Evolutionary conservation across 2,113 vertebrate genomes (phyloP).

Genomic region (Rhynchopsitta pachyrhyncha): DNA sequence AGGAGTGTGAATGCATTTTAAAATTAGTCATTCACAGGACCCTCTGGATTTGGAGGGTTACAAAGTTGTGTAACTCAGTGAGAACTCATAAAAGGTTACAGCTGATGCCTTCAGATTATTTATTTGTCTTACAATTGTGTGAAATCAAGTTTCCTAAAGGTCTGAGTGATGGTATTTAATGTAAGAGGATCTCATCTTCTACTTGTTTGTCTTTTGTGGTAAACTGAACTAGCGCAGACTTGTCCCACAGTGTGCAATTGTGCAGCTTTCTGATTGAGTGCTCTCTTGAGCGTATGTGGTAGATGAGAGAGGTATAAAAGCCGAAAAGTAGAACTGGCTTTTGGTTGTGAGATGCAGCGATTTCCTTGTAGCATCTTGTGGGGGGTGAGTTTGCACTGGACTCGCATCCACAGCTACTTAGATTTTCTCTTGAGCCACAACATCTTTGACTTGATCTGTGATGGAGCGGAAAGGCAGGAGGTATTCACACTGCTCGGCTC

Average conservation of each 20-base stretch:
- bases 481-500: neutral
- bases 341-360: neutral
- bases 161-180: neutral
- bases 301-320: neutral
- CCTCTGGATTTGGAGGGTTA: neutral
- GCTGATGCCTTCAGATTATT: neutral
- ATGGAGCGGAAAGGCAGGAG: neutral
- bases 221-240: neutral
- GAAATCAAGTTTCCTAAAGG: neutral
- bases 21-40: neutral
- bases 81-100: neutral
- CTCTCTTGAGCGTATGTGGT: neutral
- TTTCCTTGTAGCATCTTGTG: neutral
- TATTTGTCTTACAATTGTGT: neutral
- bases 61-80: neutral
- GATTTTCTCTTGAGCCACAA: neutral
- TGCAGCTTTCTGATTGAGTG: neutral
- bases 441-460: neutral
- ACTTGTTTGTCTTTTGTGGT: neutral
- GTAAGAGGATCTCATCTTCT: neutral
- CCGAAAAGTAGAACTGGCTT: neutral
- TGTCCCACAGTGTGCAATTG: neutral
- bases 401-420: rapidly evolving
- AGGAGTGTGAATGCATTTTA: rapidly evolving
- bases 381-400: neutral